These are phyloP conservation scores for Drosophila rubida DNA, from an alignment of 2,888 invertebrate species.

Conservation along the genomic window DNA sequence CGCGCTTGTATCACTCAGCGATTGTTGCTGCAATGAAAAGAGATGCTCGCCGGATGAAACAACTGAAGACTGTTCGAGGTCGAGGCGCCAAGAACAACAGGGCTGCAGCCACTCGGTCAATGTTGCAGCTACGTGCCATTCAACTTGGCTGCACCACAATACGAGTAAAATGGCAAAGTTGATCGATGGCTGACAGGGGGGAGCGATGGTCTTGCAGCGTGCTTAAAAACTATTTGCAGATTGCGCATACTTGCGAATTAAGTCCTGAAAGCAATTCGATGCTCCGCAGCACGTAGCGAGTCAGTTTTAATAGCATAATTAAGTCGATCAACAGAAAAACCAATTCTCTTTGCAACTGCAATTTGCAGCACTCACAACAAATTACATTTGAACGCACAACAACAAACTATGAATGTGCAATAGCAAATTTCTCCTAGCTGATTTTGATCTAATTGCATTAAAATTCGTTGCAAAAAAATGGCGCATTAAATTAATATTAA, in stretches of 20 bases:
- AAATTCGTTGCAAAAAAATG: no score
- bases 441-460: no score
- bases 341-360: no score
- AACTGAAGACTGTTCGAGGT: neutral
- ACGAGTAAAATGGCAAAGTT: neutral
- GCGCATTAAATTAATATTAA: no score
- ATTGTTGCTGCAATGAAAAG: constrained; percentile 62
- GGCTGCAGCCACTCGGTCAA: neutral
- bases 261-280: neutral
- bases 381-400: no score
- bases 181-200: neutral
- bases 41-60: neutral
- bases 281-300: neutral
- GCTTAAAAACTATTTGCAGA: neutral
- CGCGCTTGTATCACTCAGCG: constrained; percentile 82
- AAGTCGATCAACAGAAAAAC: neutral
- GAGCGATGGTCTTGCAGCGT: neutral
- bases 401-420: no score
- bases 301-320: neutral
- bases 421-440: no score
- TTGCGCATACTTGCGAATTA: neutral
- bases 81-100: neutral
- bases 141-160: neutral
- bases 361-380: no score
- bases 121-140: neutral